A percentile compares a stretch with the other conserved stretches of the same genome.
Evolutionary conservation across 2,113 vertebrate species (phyloP).

Genomic region (Larimichthys crocea): DNA sequence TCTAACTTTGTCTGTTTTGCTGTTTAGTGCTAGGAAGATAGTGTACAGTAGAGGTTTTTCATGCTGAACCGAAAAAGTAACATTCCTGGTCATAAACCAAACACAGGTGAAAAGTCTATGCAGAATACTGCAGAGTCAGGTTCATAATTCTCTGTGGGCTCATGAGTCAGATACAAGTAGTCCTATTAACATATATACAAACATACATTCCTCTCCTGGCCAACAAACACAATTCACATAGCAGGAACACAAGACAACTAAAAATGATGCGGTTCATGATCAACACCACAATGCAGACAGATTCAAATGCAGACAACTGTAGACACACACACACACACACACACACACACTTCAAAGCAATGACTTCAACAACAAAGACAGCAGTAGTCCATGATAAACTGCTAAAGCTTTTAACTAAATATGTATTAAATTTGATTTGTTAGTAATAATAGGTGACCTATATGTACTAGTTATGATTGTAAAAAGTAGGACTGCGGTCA

Average conservation of each 20-base stretch:
- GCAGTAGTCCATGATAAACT: not conserved
- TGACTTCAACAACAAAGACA: not conserved
- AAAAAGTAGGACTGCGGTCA: slow-evolving; percentile 10
- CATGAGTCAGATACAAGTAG: not conserved
- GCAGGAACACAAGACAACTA: slow-evolving; percentile 15
- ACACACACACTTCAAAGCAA: slow-evolving; percentile 35
- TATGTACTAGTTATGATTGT: not conserved
- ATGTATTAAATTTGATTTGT: not conserved
- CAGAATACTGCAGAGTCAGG: too few species aligned
- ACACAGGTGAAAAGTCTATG: too few species aligned
- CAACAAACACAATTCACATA: slow-evolving; percentile 23
- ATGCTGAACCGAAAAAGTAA: too few species aligned
- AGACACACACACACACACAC: slow-evolving; percentile 32
- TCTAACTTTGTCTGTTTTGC: not conserved
- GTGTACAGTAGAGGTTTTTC: too few species aligned
- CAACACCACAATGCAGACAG: slow-evolving; percentile 22
- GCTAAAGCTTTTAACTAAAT: not conserved
- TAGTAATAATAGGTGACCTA: not conserved
- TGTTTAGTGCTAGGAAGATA: not conserved
- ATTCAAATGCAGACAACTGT: slow-evolving; percentile 15
- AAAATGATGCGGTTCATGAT: slow-evolving; percentile 15
- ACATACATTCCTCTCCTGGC: not conserved
- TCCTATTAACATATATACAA: not conserved
- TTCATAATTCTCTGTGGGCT: not conserved
- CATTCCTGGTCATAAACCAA: too few species aligned